Evolutionary conservation across 1,140 invertebrate species (phyloP).

Genomic region (Octopus bimaculoides): DNA sequence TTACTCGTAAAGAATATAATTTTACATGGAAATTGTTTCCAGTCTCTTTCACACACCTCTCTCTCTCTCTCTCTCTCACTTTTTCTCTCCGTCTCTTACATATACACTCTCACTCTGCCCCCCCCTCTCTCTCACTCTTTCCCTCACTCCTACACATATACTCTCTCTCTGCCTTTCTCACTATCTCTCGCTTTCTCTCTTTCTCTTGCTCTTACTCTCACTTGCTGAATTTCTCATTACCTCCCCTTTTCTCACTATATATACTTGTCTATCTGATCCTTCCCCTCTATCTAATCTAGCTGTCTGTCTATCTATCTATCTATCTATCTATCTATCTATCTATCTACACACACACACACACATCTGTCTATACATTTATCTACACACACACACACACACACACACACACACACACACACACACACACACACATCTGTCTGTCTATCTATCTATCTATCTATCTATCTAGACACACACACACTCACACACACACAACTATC

Average conservation of each 20-base stretch:
- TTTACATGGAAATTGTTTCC: constrained; percentile 12
- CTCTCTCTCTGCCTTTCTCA: not conserved
- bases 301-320: constrained; percentile 10
- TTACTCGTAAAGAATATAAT: not conserved
- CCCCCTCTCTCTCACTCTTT: not conserved
- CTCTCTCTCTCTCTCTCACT: constrained; percentile 12
- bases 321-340: constrained; percentile 16
- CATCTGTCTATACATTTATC: not conserved
- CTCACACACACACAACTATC: not conserved
- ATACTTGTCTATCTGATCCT: constrained; percentile 14
- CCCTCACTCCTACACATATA: not conserved
- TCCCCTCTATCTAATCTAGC: constrained; percentile 1
- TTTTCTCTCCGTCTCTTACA: not conserved
- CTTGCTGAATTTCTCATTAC: not conserved
- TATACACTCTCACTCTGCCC: no score
- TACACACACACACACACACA: not conserved
- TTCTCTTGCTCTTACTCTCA: not conserved
- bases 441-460: not conserved
- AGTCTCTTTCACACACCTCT: not conserved
- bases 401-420: not conserved
- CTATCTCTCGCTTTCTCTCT: not conserved
- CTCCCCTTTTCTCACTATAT: constrained; percentile 12
- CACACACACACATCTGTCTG: not conserved
- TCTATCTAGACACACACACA: not conserved
- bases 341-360: not conserved